phyloP scores from a whole-genome alignment of 2,797 vertebrate genomes.

The Enteromius afrohamiltoni region DNA sequence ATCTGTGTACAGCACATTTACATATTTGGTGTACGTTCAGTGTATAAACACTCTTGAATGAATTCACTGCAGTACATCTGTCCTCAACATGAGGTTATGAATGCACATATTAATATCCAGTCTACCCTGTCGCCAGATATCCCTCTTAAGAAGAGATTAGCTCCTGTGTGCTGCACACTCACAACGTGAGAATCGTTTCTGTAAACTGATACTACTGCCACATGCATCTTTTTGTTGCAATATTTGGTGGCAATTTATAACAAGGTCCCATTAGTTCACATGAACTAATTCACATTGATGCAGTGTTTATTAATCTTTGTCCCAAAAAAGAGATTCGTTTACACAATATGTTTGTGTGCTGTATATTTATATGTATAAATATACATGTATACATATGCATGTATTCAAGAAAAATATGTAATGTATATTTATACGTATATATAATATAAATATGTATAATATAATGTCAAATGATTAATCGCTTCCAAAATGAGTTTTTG shows the following conservation, averaged over 20 bases:
- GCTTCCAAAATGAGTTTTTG: too few relatives aligned
- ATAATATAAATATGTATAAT: neutral
- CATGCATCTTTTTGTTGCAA: neutral
- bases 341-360: neutral
- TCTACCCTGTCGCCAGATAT: slow-evolving; percentile 21
- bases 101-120: slow-evolving; percentile 15
- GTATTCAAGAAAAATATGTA: neutral
- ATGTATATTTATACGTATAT: neutral
- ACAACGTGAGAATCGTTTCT: neutral
- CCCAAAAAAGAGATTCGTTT: too few relatives aligned
- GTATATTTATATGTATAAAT: neutral
- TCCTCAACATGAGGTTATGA: neutral
- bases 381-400: neutral
- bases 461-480: too few relatives aligned
- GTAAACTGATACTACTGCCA: neutral
- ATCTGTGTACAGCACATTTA: neutral
- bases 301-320: neutral
- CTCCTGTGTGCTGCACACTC: neutral
- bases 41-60: neutral
- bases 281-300: neutral
- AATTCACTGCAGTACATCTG: neutral
- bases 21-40: too few relatives aligned
- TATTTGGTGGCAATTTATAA: neutral
- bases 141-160: slow-evolving; percentile 35
- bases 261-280: neutral